Evolutionary conservation across 30 jellyfish, hydroid and myxozoan species (phyloP), one percentile per base, ranked within the genome.

Genomic region (Rhopilema esculentum): DNA sequence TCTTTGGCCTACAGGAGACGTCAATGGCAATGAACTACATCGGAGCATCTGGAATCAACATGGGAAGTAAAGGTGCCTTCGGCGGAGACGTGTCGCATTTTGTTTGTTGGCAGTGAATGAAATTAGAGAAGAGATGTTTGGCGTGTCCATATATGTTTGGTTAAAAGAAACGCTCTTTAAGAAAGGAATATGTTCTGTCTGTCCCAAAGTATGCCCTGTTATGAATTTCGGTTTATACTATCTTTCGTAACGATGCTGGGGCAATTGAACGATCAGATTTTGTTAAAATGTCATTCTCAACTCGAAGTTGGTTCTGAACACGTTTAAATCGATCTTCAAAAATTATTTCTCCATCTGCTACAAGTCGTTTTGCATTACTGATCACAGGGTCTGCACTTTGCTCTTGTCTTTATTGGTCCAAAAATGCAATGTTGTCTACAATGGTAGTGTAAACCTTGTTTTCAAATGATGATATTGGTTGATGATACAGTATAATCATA

Each of bases 21-120:
- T 83, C 86, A 4, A 83, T 72, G 22, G 92, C 27, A 27, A 83
- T 66, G 16, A 83, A 57, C 32, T 83, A 87, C 92, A 69, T 83
- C 16, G 92, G 92, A 12, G 88, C 92, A 49, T 83, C 88, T 16
- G 92, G 92, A n/a, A 53, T 53, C 16, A 71, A 22, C 84, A 83
- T 77, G 16, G 74, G 86, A n/a, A 83, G 51, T 68, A 83, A 52
- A 1, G 71, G 70, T 20, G 48, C 92, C 32, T 83, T 83, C 25
- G 92, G 92, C 8, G 87, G 68, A 17, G 61, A 16, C 15, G 79
- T 24, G 70, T 26, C 86, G 71, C 92, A 69, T 83, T 83, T 83
- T 24, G 92, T 50, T 63, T 71, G 75, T 83, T 83, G 92, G 57
- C 88, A 83, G 23, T 16, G 19, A 28, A 15, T 25, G 57, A 79